A percentile compares a stretch with the other conserved stretches of the same genome.
These are phyloP conservation scores for Pitta sordida DNA, from an alignment of 2,113 vertebrate genomes.

Conservation along the genomic window DNA sequence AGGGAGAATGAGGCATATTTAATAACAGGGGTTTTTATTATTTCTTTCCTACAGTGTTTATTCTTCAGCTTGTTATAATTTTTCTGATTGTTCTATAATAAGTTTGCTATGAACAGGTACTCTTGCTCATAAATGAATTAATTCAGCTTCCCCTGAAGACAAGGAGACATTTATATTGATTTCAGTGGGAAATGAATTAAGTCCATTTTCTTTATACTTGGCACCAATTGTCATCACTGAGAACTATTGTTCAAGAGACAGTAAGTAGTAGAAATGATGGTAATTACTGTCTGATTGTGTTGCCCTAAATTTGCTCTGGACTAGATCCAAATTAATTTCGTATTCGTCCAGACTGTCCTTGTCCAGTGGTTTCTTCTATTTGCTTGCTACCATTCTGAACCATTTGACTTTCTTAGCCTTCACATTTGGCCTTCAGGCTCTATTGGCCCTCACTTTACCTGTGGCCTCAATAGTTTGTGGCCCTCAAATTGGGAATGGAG, in stretches of 20 bases:
- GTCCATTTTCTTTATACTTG: neutral
- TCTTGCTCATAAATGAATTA: neutral
- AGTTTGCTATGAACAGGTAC: neutral
- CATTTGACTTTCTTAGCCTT: neutral
- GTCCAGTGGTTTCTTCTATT: neutral
- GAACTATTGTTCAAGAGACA: neutral
- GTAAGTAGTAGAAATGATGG: neutral
- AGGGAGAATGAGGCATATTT: neutral
- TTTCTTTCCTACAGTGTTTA: neutral
- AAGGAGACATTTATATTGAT: conserved; percentile 5
- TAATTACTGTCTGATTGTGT: neutral
- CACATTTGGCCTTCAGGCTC: neutral
- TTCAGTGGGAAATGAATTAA: conserved; percentile 5
- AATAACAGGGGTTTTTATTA: neutral
- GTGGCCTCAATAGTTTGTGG: neutral
- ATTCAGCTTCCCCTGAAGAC: neutral
- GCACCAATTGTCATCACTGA: neutral
- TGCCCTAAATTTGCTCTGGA: neutral
- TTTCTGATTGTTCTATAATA: neutral
- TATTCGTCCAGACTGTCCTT: neutral
- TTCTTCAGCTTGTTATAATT: neutral
- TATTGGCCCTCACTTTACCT: neutral
- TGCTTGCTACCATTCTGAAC: neutral
- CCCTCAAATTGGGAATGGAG: neutral
- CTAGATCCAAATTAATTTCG: neutral